Conservation (phyloP, 2,113 vertebrate species). For the Thunnus maccoyii region DNA sequence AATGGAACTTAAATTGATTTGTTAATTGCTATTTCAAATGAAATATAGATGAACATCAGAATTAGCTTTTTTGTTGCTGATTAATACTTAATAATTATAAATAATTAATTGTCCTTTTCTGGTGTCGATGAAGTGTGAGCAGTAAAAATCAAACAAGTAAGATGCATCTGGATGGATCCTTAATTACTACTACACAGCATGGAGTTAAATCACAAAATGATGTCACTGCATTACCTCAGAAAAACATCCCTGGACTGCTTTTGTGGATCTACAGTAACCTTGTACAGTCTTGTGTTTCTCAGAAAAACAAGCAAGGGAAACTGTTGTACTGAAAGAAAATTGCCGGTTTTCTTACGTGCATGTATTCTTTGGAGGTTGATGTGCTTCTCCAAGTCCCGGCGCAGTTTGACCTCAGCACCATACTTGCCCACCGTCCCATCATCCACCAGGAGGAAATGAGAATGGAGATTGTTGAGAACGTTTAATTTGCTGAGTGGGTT, state of each 20-base stretch:
- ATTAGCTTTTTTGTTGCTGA: too few species aligned
- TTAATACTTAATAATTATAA: too few species aligned
- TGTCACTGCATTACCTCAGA: neutral
- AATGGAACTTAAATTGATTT: too few species aligned
- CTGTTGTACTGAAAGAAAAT: neutral
- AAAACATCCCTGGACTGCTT: neutral
- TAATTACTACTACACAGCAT: too few species aligned
- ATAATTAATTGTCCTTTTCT: too few species aligned
- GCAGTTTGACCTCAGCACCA: conserved; percentile 93
- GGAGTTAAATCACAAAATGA: too few species aligned
- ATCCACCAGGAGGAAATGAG: conserved; percentile 98
- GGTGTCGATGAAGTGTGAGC: too few species aligned
- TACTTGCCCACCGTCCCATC: conserved; percentile 98
- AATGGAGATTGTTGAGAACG: conserved; percentile 97
- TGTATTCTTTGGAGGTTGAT: conserved; percentile 98
- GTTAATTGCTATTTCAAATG: too few species aligned
- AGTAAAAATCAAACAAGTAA: too few species aligned
- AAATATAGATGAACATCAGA: too few species aligned
- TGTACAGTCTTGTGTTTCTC: neutral
- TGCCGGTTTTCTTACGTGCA: conserved; percentile 88
- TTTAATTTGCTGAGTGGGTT: conserved; percentile 98
- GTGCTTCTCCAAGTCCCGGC: conserved; percentile 96
- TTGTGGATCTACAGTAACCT: neutral
- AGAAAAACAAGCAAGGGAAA: neutral
- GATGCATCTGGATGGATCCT: too few species aligned